Percentiles rank a stretch among this genome's conserved stretches.
These are phyloP conservation scores for Aquatica leii DNA, from an alignment of 2,888 invertebrate genomes.

Conservation along the genomic window DNA sequence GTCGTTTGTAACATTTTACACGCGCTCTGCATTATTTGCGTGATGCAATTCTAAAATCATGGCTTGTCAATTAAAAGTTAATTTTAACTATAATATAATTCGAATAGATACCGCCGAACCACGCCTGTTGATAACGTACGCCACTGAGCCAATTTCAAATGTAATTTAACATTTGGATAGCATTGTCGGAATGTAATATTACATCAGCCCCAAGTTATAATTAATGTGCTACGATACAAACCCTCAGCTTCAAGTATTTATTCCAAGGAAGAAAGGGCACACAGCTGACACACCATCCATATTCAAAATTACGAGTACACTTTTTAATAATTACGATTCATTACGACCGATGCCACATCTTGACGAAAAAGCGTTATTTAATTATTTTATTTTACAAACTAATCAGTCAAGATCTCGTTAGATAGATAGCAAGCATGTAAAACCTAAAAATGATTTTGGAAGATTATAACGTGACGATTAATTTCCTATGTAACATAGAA, in stretches of 20 bases:
- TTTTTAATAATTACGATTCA: too few species aligned
- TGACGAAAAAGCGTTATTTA: too few species aligned
- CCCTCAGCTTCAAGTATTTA: conserved; percentile 19
- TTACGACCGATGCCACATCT: too few species aligned
- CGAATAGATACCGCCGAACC: conserved; percentile 48
- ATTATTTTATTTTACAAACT: too few species aligned
- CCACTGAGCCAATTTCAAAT: conserved; percentile 54
- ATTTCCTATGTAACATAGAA: too few species aligned
- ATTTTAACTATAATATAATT: conserved; percentile 55
- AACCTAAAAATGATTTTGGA: too few species aligned
- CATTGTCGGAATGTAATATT: conserved; percentile 57
- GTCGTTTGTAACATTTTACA: conserved; percentile 43
- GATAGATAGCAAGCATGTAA: too few species aligned
- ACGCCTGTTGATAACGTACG: conserved; percentile 50
- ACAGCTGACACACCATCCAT: conserved; percentile 8
- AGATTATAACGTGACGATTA: too few species aligned
- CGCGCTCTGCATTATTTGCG: conserved; percentile 44
- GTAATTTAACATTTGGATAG: conserved; percentile 58
- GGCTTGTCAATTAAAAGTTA: conserved; percentile 55
- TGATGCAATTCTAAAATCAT: conserved; percentile 39
- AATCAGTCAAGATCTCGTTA: too few species aligned
- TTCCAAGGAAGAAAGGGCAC: conserved; percentile 1
- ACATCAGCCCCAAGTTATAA: conserved; percentile 58
- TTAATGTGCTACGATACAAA: conserved; percentile 51
- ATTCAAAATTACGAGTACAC: too few species aligned